phyloP scores from a whole-genome alignment of 1,140 invertebrate genomes.

The Ceratitis capitata region DNA sequence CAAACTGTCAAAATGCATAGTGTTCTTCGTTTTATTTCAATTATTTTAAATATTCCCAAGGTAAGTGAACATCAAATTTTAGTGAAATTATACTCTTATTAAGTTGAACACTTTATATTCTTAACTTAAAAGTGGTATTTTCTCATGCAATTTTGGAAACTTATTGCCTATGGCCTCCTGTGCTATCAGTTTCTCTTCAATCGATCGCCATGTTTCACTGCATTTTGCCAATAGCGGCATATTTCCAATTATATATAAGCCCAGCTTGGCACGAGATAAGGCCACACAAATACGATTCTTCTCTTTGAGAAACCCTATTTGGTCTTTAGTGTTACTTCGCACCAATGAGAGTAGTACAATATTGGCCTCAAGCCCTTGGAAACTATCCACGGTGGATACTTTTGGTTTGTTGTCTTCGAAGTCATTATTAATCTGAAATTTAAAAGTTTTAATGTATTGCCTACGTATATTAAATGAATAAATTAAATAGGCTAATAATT shows the following conservation, averaged over 20 bases:
- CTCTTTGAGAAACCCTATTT: constrained; percentile 80
- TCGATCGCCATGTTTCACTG: constrained; percentile 68
- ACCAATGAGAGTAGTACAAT: constrained; percentile 87
- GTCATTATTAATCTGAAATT: background rate
- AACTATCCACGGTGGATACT: constrained; percentile 81
- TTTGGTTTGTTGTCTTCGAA: constrained; percentile 66
- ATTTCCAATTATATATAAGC: constrained; percentile 74
- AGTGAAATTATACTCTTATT: background rate
- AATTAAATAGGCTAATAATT: background rate
- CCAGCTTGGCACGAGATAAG: constrained; percentile 81
- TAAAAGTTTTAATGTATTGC: no score
- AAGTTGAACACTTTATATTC: background rate
- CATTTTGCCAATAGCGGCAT: constrained; percentile 69
- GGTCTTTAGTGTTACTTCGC: constrained; percentile 74
- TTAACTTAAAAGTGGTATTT: background rate
- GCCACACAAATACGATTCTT: constrained; percentile 86
- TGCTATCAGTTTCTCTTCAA: constrained; percentile 54
- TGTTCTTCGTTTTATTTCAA: background rate
- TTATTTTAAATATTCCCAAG: background rate
- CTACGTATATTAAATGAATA: background rate
- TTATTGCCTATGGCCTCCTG: constrained; percentile 47
- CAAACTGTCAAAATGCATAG: background rate
- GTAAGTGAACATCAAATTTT: background rate
- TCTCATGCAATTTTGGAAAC: constrained; percentile 45
- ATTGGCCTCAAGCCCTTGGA: constrained; percentile 86